Conservation (phyloP, 1,140 invertebrate species). For the Leptinotarsa defecta region DNA sequence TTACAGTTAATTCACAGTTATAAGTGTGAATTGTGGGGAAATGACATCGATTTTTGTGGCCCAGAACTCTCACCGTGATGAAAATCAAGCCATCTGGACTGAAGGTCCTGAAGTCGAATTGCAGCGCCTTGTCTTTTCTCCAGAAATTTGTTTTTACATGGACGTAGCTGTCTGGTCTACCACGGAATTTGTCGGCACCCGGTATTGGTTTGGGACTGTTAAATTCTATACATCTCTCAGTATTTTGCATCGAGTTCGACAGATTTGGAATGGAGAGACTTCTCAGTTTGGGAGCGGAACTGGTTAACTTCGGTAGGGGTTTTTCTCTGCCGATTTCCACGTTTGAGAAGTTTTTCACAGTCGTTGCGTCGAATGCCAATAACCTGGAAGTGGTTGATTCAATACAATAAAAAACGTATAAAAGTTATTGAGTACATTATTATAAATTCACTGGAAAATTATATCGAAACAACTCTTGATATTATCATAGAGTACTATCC, state of each 20-base stretch:
- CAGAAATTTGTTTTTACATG: slow-evolving; percentile 69
- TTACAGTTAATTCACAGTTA: too few species aligned
- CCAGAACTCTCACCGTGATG: slow-evolving; percentile 63
- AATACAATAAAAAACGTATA: background rate
- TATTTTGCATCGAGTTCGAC: slow-evolving; percentile 50
- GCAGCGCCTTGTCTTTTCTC: slow-evolving; percentile 73
- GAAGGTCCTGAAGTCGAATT: slow-evolving; percentile 85
- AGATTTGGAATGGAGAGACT: slow-evolving; percentile 12
- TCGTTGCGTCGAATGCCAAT: slow-evolving; percentile 40
- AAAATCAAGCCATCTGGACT: slow-evolving; percentile 83
- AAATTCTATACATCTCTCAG: slow-evolving; percentile 64
- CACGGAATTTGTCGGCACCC: slow-evolving; percentile 85
- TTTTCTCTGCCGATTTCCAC: slow-evolving; percentile 73
- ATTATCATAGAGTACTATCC: too few species aligned
- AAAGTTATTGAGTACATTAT: too few species aligned
- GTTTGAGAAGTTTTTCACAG: slow-evolving; percentile 62
- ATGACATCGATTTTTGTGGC: too few species aligned
- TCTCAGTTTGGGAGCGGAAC: slow-evolving; percentile 15
- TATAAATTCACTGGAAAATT: too few species aligned
- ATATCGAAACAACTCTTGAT: too few species aligned
- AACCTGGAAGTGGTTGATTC: background rate
- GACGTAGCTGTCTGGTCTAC: slow-evolving; percentile 76
- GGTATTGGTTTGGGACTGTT: slow-evolving; percentile 76
- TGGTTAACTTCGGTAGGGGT: slow-evolving; percentile 52
- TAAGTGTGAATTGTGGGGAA: background rate